Percentiles rank a stretch among this genome's conserved stretches.
These are phyloP conservation scores for Pachliopta kotzebuea DNA, from an alignment of 2,888 invertebrate species.

Conservation along the genomic window DNA sequence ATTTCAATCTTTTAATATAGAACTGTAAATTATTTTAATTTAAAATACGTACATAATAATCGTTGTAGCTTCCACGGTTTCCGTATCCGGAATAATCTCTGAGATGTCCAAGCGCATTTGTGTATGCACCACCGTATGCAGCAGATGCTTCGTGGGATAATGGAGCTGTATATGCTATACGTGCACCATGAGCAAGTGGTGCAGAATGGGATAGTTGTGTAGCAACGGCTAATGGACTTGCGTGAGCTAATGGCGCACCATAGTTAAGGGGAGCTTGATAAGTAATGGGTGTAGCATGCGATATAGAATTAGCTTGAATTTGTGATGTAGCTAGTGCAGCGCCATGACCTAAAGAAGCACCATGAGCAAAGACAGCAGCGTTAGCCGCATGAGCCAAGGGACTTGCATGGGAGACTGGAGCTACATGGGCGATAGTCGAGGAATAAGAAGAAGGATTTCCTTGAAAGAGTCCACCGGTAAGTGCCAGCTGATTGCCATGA, in stretches of 20 bases:
- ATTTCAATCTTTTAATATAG: neutral
- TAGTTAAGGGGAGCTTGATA: constrained; percentile 27
- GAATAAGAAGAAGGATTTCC: constrained; percentile 26
- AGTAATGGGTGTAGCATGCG: constrained; percentile 27
- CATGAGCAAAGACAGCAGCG: constrained; percentile 40
- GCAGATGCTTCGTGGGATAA: constrained; percentile 24
- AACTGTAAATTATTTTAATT: neutral
- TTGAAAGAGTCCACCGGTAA: constrained; percentile 27
- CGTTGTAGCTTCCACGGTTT: constrained; percentile 34
- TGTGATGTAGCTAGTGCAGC: constrained; percentile 36
- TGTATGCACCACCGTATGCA: constrained; percentile 30
- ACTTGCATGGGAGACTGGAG: constrained; percentile 24
- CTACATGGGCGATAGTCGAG: constrained; percentile 28
- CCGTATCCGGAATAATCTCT: constrained; percentile 35
- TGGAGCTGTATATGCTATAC: constrained; percentile 28
- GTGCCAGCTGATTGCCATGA: constrained; percentile 22
- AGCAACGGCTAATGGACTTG: constrained; percentile 41
- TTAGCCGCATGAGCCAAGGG: constrained; percentile 28
- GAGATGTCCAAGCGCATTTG: constrained; percentile 35
- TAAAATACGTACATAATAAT: constrained; percentile 43
- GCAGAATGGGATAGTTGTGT: constrained; percentile 36
- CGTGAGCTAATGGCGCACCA: constrained; percentile 29
- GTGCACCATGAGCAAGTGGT: constrained; percentile 41
- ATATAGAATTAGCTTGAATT: constrained; percentile 34
- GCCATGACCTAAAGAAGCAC: constrained; percentile 39